phyloP scores from a whole-genome alignment of 1,140 invertebrate species.

The Tetraneura akinire region DNA sequence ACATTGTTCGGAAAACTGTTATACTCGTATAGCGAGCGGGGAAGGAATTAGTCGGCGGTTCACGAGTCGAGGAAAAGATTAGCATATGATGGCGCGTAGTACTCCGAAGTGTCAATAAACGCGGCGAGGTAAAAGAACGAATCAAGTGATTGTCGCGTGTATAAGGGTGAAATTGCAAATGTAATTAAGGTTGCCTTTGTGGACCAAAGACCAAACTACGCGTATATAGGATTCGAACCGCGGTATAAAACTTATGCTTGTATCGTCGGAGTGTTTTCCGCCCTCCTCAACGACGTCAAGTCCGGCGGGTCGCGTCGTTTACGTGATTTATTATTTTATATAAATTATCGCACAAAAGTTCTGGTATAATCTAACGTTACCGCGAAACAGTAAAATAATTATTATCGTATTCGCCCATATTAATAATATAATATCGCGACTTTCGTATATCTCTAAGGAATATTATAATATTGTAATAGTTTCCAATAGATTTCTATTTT shows the following conservation, averaged over 20 bases:
- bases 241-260: background rate
- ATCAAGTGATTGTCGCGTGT: background rate
- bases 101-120: background rate
- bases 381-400: too few relatives aligned
- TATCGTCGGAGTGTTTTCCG: background rate
- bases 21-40: too few relatives aligned
- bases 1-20: background rate
- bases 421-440: too few relatives aligned
- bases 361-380: too few relatives aligned
- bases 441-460: too few relatives aligned
- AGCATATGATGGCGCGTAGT: background rate
- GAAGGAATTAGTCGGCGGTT: too few relatives aligned
- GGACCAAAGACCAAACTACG: too few relatives aligned
- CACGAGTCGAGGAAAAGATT: background rate
- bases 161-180: slow-evolving; percentile 25
- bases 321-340: slow-evolving; percentile 25
- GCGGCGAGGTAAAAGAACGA: slow-evolving; percentile 9
- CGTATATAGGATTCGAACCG: background rate
- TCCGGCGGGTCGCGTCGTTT: background rate
- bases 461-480: too few relatives aligned
- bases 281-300: background rate
- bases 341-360: too few relatives aligned
- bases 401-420: too few relatives aligned
- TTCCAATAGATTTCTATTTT: too few relatives aligned
- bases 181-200: slow-evolving; percentile 16